Percentiles rank a stretch among this genome's conserved stretches.
Conservation (phyloP, 2,113 vertebrate species). For the Delphinus delphis region DNA sequence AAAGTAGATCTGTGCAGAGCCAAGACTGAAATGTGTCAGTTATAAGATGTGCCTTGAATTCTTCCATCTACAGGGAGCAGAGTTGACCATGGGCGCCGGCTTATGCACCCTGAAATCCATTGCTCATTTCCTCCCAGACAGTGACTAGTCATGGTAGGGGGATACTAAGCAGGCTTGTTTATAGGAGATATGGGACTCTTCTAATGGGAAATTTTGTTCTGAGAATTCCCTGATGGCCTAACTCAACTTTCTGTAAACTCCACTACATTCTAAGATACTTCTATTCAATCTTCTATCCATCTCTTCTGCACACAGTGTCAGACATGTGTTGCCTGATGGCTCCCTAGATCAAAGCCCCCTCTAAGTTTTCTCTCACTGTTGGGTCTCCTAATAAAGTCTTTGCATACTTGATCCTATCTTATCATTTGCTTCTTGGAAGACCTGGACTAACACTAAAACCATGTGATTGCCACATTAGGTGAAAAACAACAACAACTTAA, state of each 20-base stretch:
- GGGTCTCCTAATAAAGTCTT: not conserved
- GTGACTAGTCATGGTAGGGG: not conserved
- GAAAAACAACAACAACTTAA: not conserved
- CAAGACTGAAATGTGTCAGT: too few species aligned
- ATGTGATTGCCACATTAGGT: not conserved
- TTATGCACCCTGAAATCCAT: not conserved
- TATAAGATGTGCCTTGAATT: not conserved
- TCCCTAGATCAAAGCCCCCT: not conserved
- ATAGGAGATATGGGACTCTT: too few species aligned
- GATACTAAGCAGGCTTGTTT: not conserved
- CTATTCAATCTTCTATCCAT: not conserved
- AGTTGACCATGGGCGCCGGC: accelerated
- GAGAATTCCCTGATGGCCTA: not conserved
- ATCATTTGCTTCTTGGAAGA: not conserved
- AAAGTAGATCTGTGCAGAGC: not conserved
- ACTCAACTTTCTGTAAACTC: not conserved
- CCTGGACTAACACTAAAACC: not conserved
- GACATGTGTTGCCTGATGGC: not conserved
- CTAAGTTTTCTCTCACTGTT: not conserved
- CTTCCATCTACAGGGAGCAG: not conserved
- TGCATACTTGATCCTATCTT: not conserved
- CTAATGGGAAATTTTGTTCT: not conserved
- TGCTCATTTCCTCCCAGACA: not conserved
- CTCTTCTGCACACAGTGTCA: not conserved
- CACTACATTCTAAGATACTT: not conserved